Percentiles rank a stretch among this genome's conserved stretches.
These are phyloP conservation scores for Esox niger DNA, from an alignment of 2,113 vertebrate genomes.

Conservation along the genomic window DNA sequence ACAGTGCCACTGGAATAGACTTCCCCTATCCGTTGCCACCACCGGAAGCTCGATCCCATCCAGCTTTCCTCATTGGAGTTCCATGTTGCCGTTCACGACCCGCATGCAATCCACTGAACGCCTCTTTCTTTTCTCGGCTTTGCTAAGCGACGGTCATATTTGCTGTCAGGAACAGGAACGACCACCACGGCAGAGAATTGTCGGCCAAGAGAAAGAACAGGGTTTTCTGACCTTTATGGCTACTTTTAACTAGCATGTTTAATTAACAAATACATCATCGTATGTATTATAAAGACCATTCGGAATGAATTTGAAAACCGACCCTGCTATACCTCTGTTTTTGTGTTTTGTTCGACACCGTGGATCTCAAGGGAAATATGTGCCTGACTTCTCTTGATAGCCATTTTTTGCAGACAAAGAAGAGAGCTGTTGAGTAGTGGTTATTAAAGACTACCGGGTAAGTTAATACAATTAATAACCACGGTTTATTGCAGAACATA, in stretches of 20 bases:
- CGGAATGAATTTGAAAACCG: slow-evolving; percentile 62
- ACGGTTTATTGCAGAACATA: not conserved
- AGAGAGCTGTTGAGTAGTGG: slow-evolving; percentile 69
- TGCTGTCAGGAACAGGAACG: slow-evolving; percentile 64
- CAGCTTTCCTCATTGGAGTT: slow-evolving; percentile 53
- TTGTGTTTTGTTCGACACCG: slow-evolving; percentile 54
- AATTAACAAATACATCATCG: not conserved
- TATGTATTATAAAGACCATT: slow-evolving; percentile 17
- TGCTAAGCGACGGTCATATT: slow-evolving; percentile 66
- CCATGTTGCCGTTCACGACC: slow-evolving; percentile 51
- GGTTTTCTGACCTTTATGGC: slow-evolving; percentile 12
- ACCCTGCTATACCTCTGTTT: slow-evolving; percentile 28
- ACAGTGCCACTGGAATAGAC: slow-evolving; percentile 23
- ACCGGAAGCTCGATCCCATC: slow-evolving; percentile 50
- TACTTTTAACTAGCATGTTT: not conserved
- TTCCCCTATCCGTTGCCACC: slow-evolving; percentile 49
- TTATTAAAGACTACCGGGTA: slow-evolving; percentile 60
- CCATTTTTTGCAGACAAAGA: slow-evolving; percentile 80
- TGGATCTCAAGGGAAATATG: slow-evolving; percentile 64
- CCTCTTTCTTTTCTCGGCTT: slow-evolving; percentile 56
- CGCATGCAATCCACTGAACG: slow-evolving; percentile 46
- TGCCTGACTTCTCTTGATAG: slow-evolving; percentile 70
- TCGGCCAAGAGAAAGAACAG: slow-evolving; percentile 52
- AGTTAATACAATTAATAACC: slow-evolving; percentile 37
- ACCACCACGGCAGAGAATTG: slow-evolving; percentile 40